Evolutionary conservation across 2,888 invertebrate genomes (phyloP).

Genomic region (Psylliodes chrysocephalus): DNA sequence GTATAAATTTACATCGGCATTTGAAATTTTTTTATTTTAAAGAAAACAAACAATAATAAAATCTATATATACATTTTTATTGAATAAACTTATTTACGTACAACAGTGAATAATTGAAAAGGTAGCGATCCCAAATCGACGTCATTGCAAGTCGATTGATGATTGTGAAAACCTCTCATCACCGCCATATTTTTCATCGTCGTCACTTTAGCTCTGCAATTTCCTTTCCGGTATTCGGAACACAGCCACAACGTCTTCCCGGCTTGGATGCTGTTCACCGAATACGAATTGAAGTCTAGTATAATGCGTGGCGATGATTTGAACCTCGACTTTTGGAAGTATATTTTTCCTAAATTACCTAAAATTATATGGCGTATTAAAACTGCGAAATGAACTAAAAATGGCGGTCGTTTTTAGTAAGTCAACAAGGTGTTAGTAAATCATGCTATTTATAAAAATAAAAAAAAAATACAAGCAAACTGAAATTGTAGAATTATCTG

Average conservation of each 20-base stretch:
- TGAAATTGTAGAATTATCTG: too few relatives aligned
- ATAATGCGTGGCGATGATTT: slow-evolving; percentile 48
- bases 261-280: slow-evolving; percentile 42
- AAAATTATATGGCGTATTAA: too few relatives aligned
- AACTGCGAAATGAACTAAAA: too few relatives aligned
- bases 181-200: slow-evolving; percentile 43
- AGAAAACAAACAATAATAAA: too few relatives aligned
- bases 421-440: too few relatives aligned
- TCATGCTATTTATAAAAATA: too few relatives aligned
- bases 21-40: too few relatives aligned
- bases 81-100: slow-evolving; percentile 28
- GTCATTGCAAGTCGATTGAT: slow-evolving; percentile 40
- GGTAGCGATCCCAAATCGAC: slow-evolving; percentile 38
- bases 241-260: slow-evolving; percentile 51
- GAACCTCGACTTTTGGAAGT: slow-evolving; percentile 43
- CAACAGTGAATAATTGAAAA: slow-evolving; percentile 36
- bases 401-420: too few relatives aligned
- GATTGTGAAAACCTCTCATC: slow-evolving; percentile 43
- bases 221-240: slow-evolving; percentile 45
- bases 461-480: too few relatives aligned
- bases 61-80: not conserved
- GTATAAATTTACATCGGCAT: too few relatives aligned
- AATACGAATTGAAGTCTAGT: slow-evolving; percentile 44
- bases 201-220: slow-evolving; percentile 47
- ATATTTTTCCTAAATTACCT: slow-evolving; percentile 39